Evolutionary conservation across 23 tunicate species (phyloP).

Genomic region (Styela plicata): DNA sequence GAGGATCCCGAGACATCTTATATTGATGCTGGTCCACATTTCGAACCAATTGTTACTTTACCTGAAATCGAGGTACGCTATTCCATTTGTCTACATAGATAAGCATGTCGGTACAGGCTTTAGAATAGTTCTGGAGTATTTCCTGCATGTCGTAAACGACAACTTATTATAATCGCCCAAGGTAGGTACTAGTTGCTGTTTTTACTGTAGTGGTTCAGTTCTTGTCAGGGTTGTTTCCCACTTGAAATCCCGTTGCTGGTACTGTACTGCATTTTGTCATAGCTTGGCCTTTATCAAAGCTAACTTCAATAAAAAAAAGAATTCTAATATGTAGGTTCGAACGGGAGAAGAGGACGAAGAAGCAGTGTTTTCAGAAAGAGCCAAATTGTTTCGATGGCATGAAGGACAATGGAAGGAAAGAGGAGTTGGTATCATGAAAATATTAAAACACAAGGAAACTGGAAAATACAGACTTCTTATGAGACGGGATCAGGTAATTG

Average conservation of each 20-base stretch:
- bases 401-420: slow-evolving; percentile 88
- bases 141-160: no score
- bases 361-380: slow-evolving; percentile 63
- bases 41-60: slow-evolving; percentile 72
- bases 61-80: slow-evolving; percentile 80
- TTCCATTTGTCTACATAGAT: not conserved
- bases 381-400: slow-evolving; percentile 69
- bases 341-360: slow-evolving; percentile 93
- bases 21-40: slow-evolving; percentile 87
- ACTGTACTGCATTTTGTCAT: not conserved
- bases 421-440: slow-evolving; percentile 77
- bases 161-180: no score
- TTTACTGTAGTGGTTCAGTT: not conserved
- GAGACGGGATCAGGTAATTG: slow-evolving; percentile 97
- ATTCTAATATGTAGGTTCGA: slow-evolving; percentile 31
- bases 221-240: no score
- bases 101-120: no score
- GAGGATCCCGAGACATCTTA: slow-evolving; percentile 39
- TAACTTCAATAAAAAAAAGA: no score
- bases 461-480: slow-evolving; percentile 71
- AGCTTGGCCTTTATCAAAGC: not conserved
- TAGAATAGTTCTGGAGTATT: no score
- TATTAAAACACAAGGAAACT: slow-evolving; percentile 47
- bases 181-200: not conserved
- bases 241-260: not conserved